Evolutionary conservation across 2,113 vertebrate species (phyloP).

Genomic region (Mesoclemmys tuberculata): DNA sequence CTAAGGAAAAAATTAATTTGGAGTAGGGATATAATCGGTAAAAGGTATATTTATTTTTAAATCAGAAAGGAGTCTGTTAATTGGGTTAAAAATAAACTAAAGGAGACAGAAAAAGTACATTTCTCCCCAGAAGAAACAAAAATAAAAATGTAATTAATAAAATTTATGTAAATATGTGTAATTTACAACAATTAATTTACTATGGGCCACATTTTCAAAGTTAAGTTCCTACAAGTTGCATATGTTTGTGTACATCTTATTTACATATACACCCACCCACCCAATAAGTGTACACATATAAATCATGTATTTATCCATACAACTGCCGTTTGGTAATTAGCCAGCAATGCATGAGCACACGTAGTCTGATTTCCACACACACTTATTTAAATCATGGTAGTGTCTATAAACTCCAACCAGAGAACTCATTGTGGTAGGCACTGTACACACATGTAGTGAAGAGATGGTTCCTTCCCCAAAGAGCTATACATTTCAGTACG

Average conservation of each 20-base stretch:
- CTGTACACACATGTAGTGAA: not conserved
- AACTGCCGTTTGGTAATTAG: not conserved
- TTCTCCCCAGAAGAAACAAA: not conserved
- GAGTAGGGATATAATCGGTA: not conserved
- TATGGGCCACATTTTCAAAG: not conserved
- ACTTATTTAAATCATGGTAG: not conserved
- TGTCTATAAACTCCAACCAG: not conserved
- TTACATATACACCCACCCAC: not conserved
- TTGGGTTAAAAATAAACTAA: not conserved
- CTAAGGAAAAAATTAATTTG: not conserved
- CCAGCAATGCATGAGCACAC: not conserved
- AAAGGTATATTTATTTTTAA: not conserved
- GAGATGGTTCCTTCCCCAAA: not conserved
- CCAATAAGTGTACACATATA: rapidly evolving
- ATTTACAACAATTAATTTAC: not conserved
- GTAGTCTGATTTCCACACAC: not conserved
- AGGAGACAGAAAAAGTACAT: not conserved
- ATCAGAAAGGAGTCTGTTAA: not conserved
- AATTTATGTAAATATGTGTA: not conserved
- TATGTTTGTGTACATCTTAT: not conserved
- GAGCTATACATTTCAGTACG: not conserved
- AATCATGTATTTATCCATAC: not conserved
- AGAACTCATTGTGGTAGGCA: not conserved
- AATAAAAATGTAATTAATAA: no score
- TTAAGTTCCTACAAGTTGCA: not conserved